Conservation (phyloP, 2,113 vertebrate genomes). For the Leptosomus discolor region DNA sequence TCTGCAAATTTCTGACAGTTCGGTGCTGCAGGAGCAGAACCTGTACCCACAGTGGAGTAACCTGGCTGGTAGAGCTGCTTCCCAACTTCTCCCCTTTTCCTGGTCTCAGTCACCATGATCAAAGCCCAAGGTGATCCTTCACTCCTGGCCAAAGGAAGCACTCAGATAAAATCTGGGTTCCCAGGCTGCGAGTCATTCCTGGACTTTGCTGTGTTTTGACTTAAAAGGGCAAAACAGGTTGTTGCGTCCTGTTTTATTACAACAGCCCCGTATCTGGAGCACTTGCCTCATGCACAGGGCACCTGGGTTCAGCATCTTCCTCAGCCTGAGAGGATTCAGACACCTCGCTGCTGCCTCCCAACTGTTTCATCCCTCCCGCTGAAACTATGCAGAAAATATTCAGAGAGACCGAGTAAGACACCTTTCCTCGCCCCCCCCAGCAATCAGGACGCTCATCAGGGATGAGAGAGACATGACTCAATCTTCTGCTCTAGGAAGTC, state of each 20-base stretch:
- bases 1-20: fast-evolving
- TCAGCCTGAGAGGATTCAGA: not conserved
- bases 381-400: not conserved
- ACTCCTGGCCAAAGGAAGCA: not conserved
- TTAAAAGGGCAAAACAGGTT: not conserved
- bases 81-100: not conserved
- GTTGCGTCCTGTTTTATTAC: not conserved
- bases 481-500: not conserved
- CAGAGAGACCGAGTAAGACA: not conserved
- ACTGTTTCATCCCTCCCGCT: not conserved
- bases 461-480: not conserved
- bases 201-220: not conserved
- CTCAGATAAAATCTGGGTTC: not conserved
- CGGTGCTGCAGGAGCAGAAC: not conserved
- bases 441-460: no score
- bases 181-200: not conserved
- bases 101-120: not conserved
- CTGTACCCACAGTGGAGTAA: not conserved
- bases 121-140: not conserved
- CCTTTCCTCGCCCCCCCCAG: not conserved
- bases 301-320: fast-evolving
- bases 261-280: fast-evolving
- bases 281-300: fast-evolving
- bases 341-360: not conserved
- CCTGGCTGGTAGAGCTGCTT: not conserved